These are phyloP conservation scores for Ypsolopha sequella DNA, from an alignment of 2,888 invertebrate species.

Conservation along the genomic window DNA sequence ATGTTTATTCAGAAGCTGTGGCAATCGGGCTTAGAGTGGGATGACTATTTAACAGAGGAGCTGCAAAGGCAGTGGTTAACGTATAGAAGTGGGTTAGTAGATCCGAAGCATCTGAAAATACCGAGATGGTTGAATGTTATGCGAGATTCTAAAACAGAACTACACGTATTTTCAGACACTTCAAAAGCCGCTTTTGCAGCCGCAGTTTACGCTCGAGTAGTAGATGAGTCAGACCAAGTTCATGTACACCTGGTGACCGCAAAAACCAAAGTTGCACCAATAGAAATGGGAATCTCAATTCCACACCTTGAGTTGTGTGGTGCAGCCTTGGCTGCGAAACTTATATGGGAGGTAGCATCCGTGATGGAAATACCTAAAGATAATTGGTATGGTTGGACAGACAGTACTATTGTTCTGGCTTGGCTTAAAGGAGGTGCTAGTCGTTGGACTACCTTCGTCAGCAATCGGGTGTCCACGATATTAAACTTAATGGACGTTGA, in stretches of 20 bases:
- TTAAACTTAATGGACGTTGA: too few species aligned
- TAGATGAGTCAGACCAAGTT: not conserved
- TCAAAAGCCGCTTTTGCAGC: too few species aligned
- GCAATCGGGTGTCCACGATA: too few species aligned
- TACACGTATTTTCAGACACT: too few species aligned
- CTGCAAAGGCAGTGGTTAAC: slow-evolving; percentile 5
- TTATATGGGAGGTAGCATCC: too few species aligned
- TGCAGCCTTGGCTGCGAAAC: too few species aligned
- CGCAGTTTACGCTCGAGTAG: slow-evolving; percentile 3
- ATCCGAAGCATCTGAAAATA: not conserved
- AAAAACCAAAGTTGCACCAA: slow-evolving; percentile 7
- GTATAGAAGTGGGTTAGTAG: not conserved
- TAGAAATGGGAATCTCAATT: slow-evolving; percentile 5
- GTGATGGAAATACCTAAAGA: slow-evolving; percentile 11
- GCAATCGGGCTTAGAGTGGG: not conserved
- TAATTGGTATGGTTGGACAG: too few species aligned
- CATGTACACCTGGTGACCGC: slow-evolving; percentile 3
- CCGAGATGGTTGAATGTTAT: not conserved
- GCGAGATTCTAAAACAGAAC: too few species aligned
- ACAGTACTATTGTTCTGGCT: too few species aligned
- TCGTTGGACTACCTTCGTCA: too few species aligned
- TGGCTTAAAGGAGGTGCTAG: too few species aligned
- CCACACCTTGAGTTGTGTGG: slow-evolving; percentile 7
- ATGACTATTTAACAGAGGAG: not conserved
- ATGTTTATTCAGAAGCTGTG: slow-evolving; percentile 9